These are phyloP conservation scores for Poecile montanus DNA, from an alignment of 2,797 vertebrate species.

Conservation along the genomic window DNA sequence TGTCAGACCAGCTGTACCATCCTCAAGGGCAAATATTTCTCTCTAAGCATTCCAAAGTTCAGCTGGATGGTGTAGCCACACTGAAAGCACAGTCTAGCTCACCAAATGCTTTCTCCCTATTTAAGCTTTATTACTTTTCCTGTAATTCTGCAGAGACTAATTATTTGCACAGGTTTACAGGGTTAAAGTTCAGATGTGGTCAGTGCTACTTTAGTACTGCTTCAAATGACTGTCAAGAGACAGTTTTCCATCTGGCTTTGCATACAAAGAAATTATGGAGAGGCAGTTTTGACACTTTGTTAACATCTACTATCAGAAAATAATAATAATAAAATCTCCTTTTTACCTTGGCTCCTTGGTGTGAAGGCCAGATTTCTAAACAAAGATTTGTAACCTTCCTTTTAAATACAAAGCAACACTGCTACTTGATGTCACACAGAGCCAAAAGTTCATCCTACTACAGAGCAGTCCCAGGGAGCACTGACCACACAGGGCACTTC, in stretches of 20 bases:
- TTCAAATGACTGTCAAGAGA: not conserved
- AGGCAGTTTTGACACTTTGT: not conserved
- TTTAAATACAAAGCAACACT: not conserved
- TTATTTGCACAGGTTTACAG: not conserved
- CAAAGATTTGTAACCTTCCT: not conserved
- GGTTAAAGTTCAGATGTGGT: not conserved
- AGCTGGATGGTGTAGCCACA: not conserved
- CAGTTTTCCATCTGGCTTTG: not conserved
- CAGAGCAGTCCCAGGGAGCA: not conserved
- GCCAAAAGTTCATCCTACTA: not conserved
- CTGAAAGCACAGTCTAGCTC: not conserved
- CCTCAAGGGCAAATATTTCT: not conserved
- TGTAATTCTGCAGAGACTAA: not conserved
- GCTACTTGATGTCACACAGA: not conserved
- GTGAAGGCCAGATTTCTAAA: not conserved
- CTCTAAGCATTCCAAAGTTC: not conserved
- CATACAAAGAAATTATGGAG: not conserved
- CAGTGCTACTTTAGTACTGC: not conserved
- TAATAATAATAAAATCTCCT: not conserved
- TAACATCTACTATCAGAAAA: not conserved
- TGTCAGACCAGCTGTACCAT: not conserved
- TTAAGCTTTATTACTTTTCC: not conserved
- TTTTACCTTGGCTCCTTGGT: not conserved
- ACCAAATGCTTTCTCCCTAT: not conserved
- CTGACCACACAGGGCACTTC: not conserved